These are phyloP conservation scores for Odocoileus hemionus DNA, from an alignment of 2,113 vertebrate species.

Conservation along the genomic window DNA sequence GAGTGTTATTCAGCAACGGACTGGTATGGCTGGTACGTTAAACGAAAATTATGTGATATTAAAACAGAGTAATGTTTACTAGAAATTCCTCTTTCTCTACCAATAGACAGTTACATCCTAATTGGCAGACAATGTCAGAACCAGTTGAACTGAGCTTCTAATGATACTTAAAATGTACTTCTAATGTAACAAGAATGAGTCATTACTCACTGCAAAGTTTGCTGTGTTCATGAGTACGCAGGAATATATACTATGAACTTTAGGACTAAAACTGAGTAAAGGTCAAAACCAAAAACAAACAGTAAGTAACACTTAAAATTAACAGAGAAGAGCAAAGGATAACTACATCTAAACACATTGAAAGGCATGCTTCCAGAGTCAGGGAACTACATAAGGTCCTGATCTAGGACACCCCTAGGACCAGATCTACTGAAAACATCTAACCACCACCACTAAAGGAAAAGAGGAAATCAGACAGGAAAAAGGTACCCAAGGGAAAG, in stretches of 20 bases:
- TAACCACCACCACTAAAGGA: slow-evolving; percentile 47
- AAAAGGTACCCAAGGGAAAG: slow-evolving; percentile 81
- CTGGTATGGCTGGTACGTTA: neutral
- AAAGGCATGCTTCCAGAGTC: slow-evolving; percentile 74
- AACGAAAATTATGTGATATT: neutral
- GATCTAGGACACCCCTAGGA: slow-evolving; percentile 46
- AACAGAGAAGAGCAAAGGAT: slow-evolving; percentile 52
- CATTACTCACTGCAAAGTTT: neutral
- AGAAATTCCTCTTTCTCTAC: neutral
- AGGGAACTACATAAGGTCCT: neutral
- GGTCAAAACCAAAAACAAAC: slow-evolving; percentile 70
- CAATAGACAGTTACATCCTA: neutral
- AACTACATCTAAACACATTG: slow-evolving; percentile 74
- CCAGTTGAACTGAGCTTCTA: neutral
- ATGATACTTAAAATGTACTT: neutral
- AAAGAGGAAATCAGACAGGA: slow-evolving; percentile 66
- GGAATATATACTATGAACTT: neutral
- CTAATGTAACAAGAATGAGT: neutral
- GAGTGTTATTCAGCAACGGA: neutral
- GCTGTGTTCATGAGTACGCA: neutral
- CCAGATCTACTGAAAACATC: slow-evolving; percentile 58
- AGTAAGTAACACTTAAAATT: slow-evolving; percentile 66
- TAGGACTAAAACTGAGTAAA: slow-evolving; percentile 41
- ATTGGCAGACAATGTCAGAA: neutral
- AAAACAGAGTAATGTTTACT: neutral